Conservation (phyloP, 2,113 vertebrate genomes). For the Mobula birostris region DNA sequence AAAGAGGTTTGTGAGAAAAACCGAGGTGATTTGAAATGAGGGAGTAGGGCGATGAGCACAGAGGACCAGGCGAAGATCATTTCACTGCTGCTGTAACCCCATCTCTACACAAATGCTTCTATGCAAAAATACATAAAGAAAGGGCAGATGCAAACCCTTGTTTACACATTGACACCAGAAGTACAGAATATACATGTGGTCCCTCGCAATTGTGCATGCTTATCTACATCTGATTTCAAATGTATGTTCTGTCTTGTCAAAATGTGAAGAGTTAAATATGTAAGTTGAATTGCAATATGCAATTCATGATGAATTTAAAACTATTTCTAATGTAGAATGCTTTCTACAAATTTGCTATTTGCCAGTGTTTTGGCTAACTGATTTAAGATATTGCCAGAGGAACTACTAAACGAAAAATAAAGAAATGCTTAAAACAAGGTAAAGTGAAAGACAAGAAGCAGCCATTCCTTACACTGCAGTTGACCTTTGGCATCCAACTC, state of each 20-base stretch:
- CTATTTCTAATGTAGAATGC: background rate
- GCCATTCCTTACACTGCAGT: background rate
- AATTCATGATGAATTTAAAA: background rate
- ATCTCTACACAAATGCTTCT: background rate
- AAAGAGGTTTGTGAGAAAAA: background rate
- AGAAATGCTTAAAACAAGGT: too few species aligned
- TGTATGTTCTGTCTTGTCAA: background rate
- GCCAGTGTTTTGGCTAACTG: background rate
- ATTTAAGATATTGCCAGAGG: background rate
- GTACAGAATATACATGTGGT: constrained; percentile 21
- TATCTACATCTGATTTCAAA: background rate
- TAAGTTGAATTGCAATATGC: background rate
- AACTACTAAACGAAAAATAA: background rate
- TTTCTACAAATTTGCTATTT: background rate
- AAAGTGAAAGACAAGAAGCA: background rate
- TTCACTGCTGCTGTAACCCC: too few species aligned
- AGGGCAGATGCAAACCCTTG: background rate
- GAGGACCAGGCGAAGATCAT: background rate
- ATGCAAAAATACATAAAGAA: background rate
- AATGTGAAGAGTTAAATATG: background rate
- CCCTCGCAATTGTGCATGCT: too few species aligned
- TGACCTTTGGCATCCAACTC: background rate
- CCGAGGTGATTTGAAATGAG: background rate
- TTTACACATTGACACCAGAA: background rate
- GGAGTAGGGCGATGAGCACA: background rate